Evolutionary conservation across 2,888 invertebrate genomes (phyloP), one percentile per base, ranked within the genome.

Genomic region (Meloe dianella): DNA sequence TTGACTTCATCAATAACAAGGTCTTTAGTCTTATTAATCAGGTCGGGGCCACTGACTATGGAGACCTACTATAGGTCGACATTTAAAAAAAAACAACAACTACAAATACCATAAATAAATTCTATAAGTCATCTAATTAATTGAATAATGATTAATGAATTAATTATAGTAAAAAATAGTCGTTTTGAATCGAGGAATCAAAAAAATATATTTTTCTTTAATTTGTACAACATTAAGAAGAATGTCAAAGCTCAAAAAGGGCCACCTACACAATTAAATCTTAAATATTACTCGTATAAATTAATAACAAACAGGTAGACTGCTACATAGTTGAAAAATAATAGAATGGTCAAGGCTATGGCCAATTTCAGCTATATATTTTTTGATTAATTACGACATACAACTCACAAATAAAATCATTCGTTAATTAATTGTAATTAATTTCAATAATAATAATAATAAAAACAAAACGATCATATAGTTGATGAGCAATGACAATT

Each of bases 1-100:
- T 66, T 73, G 71, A 68, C 71, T 67, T 61, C 68, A 67, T 67
- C 65, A 65, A 73, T 73, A 72, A 75, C 73, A 73, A 75, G 75
- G 73, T 74, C 67, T 63, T 69, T 60, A 51, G 51, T 51, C 62
- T 29, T 64, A 63, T 64, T 64, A 75, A 70, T 67, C 66, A 66
- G 74, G 74, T 73, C 74, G 73, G 73, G 74, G 74, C 71, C 64
- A 62, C 59, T 65, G 62, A 65, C 59, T 60, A 64, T 27, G 61
- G 58, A 61, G 57, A 51, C 22, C 51, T 51, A 47, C 3, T 51
- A 51, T 51, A n/a, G 22, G 9, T 22, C 22, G 10, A 41, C 41
- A n/a, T n/a, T 17, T 41, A 1, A 8, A 41, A 41, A n/a, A n/a
- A 17, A 9, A 41, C n/a, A 51, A 51, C n/a, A 51, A 51, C 22